Conservation (phyloP, 2,888 invertebrate genomes). For the Ceraclea dissimilis region DNA sequence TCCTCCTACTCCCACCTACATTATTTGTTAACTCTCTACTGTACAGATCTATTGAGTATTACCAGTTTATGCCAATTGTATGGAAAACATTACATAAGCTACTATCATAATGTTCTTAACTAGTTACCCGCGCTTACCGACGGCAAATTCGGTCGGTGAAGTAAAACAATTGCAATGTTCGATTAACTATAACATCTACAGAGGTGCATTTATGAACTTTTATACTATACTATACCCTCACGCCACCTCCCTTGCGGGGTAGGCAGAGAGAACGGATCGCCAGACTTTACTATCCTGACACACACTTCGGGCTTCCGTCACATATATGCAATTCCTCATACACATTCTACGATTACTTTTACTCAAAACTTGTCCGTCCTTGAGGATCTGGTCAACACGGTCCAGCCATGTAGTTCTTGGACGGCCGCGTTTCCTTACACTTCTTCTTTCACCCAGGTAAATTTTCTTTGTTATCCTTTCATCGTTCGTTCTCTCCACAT, state of each 20-base stretch:
- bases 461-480: background rate
- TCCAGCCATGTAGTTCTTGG: background rate
- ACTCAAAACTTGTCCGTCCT: background rate
- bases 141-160: too few relatives aligned
- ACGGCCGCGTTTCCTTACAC: background rate
- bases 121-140: too few relatives aligned
- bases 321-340: background rate
- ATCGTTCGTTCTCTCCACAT: too few relatives aligned
- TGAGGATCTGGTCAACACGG: background rate
- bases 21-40: too few relatives aligned
- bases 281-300: background rate
- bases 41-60: too few relatives aligned
- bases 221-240: background rate
- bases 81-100: too few relatives aligned
- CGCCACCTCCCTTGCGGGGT: background rate
- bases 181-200: too few relatives aligned
- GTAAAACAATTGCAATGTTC: too few relatives aligned
- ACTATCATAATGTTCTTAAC: too few relatives aligned
- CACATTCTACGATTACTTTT: background rate
- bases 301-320: background rate
- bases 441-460: background rate
- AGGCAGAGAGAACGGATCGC: conserved; percentile 3
- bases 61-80: too few relatives aligned
- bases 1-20: too few relatives aligned
- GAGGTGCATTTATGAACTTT: too few relatives aligned